Evolutionary conservation across 2,888 invertebrate species (phyloP).

Genomic region (Aphodius sticticus): DNA sequence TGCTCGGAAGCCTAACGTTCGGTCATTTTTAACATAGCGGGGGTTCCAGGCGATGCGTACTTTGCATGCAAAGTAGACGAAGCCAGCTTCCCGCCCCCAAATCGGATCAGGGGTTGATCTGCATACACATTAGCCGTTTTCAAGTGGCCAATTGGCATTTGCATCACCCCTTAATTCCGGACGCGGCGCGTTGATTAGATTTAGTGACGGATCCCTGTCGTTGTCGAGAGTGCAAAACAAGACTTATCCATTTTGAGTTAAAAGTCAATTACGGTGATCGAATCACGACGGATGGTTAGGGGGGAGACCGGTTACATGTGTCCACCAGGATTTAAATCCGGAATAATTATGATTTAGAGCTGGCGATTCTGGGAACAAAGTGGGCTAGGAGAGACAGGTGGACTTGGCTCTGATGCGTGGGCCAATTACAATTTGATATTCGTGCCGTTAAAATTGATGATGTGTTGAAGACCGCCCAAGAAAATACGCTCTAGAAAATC

Average conservation of each 20-base stretch:
- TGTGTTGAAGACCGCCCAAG: neutral
- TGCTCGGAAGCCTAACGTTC: constrained; percentile 47
- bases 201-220: constrained; percentile 46
- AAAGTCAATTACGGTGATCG: constrained; percentile 59
- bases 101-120: constrained; percentile 56
- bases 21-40: constrained; percentile 35
- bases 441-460: neutral
- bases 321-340: neutral
- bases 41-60: neutral
- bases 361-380: constrained; percentile 23
- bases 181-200: constrained; percentile 54
- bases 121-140: constrained; percentile 50
- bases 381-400: constrained; percentile 13
- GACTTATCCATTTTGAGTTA: constrained; percentile 62
- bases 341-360: constrained; percentile 21
- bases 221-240: constrained; percentile 51
- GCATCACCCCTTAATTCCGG: constrained; percentile 48
- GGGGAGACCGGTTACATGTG: constrained; percentile 7
- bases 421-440: constrained; percentile 4
- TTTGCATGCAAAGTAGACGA: constrained; percentile 41
- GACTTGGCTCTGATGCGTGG: neutral
- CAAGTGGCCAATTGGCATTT: constrained; percentile 61
- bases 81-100: constrained; percentile 44
- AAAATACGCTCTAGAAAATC: neutral
- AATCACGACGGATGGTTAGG: constrained; percentile 28